Base-by-base conservation (phyloP, 37 sponge, comb jelly and placozoan genomes). In the Spongilla lacustris region DNA sequence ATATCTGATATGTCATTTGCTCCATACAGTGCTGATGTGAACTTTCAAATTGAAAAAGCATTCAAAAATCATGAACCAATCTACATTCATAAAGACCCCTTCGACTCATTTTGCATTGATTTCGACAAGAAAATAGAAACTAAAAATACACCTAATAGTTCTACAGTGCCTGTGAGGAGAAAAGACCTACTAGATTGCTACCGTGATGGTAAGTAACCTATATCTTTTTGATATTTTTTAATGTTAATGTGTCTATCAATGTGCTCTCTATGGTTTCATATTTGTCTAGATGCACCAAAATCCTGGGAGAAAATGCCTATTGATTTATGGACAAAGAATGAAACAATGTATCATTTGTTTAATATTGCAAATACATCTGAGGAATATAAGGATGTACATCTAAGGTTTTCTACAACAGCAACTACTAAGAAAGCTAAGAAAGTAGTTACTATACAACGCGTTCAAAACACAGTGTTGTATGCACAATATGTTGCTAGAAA, bases 391-490 rank as follows among this genome's bases (percentile, higher is more conserved):
- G 9, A 77, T 14, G 85, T 79, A 12, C 68, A 83, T 29, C 25
- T 41, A 48, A 68, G 75, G 0, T 92, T 92, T 34, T n/a, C n/a
- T n/a, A n/a, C n/a, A n/a, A n/a, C n/a, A n/a, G 67, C 73, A 6
- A 27, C 17, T 2, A 85, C 89, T 4, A 83, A 86, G 83, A 21
- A 21, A 19, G 32, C 27, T 8, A 33, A 27, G 38, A 74, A 67
- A 30, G 79, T 94, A 49, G 24, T 80, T 10, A 88, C 69, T 25
- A 94, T 94, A 24, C 41, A 94, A 41, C 86, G 94, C 3, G 76
- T 94, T 25, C 91, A 94, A 66, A 87, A 91, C n/a, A 88, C 88
- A 21, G 66, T 11, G 17, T 74, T 88, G 3, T 94, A 91, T 49
- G 29, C 26, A 8, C 85, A 87, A 68, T 94, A 91, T 58, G n/a